These are phyloP conservation scores for Melanotaenia maccullochi DNA, from an alignment of 2,797 vertebrate genomes.

Conservation along the genomic window DNA sequence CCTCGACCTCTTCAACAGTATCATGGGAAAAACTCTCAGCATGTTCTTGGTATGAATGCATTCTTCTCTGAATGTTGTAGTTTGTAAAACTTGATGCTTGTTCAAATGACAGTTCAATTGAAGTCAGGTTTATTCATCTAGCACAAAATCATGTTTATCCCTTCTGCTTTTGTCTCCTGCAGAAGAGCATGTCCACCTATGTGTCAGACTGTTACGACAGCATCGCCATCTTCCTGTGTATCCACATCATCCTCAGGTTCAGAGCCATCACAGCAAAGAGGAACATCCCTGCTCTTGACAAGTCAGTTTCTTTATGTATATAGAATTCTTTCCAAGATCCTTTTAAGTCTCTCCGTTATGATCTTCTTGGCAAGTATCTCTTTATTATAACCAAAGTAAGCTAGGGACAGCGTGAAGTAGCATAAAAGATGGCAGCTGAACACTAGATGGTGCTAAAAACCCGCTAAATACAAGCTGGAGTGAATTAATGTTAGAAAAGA, in stretches of 20 bases:
- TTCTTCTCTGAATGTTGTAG: neutral
- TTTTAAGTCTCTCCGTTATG: neutral
- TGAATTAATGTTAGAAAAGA: too few relatives aligned
- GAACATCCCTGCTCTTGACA: slow-evolving; percentile 90
- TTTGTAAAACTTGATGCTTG: neutral
- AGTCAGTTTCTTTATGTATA: slow-evolving; percentile 76
- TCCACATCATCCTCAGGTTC: slow-evolving; percentile 93
- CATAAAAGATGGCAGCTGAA: too few relatives aligned
- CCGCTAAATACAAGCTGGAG: too few relatives aligned
- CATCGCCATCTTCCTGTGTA: slow-evolving; percentile 93
- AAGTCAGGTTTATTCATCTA: neutral
- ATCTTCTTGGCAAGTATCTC: too few relatives aligned
- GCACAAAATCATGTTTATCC: neutral
- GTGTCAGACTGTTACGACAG: slow-evolving; percentile 92
- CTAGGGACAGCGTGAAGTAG: too few relatives aligned
- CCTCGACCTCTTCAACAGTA: slow-evolving; percentile 90
- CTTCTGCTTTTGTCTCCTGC: slow-evolving; percentile 2
- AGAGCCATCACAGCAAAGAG: slow-evolving; percentile 89
- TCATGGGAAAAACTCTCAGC: slow-evolving; percentile 91
- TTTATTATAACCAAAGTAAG: too few relatives aligned
- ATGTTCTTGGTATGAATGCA: slow-evolving; percentile 87
- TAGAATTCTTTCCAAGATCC: neutral
- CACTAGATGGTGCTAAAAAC: too few relatives aligned
- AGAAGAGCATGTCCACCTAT: slow-evolving; percentile 93
- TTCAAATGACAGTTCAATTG: neutral